A percentile compares a stretch with the other conserved stretches of the same genome.
Conservation (phyloP, 2,113 vertebrate genomes). For the Microcebus ravelobensis region DNA sequence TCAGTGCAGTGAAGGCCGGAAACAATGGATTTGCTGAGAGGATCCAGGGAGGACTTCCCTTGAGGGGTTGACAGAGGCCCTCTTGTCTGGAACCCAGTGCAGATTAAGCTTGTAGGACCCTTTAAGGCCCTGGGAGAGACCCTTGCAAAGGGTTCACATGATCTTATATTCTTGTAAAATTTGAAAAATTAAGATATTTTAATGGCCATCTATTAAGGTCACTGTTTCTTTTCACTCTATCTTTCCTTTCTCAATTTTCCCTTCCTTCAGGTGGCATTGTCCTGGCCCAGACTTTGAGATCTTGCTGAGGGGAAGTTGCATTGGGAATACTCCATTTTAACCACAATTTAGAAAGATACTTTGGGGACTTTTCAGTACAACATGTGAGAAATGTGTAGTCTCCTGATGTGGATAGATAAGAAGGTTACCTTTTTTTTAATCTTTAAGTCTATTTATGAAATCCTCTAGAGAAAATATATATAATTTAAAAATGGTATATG, state of each 20-base stretch:
- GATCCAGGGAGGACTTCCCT: not conserved
- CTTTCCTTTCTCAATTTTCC: not conserved
- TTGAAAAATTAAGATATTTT: not conserved
- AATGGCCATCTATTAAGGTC: not conserved
- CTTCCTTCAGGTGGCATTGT: not conserved
- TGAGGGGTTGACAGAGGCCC: not conserved
- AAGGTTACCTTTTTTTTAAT: not conserved
- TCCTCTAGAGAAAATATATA: not conserved
- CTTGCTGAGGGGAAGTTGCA: not conserved
- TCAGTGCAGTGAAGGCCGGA: not conserved
- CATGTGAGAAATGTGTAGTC: not conserved
- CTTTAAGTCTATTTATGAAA: not conserved
- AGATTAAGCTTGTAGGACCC: not conserved
- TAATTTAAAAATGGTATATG: not conserved
- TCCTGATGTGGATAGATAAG: not conserved
- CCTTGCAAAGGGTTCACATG: not conserved
- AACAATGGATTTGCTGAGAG: not conserved
- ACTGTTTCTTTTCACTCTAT: not conserved
- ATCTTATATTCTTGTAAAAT: not conserved
- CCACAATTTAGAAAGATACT: not conserved
- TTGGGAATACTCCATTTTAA: not conserved
- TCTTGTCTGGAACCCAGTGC: not conserved
- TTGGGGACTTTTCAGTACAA: not conserved
- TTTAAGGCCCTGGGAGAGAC: not conserved
- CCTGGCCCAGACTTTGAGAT: not conserved